Conservation (phyloP, 1,140 invertebrate genomes). For the Phortica variegata region DNA sequence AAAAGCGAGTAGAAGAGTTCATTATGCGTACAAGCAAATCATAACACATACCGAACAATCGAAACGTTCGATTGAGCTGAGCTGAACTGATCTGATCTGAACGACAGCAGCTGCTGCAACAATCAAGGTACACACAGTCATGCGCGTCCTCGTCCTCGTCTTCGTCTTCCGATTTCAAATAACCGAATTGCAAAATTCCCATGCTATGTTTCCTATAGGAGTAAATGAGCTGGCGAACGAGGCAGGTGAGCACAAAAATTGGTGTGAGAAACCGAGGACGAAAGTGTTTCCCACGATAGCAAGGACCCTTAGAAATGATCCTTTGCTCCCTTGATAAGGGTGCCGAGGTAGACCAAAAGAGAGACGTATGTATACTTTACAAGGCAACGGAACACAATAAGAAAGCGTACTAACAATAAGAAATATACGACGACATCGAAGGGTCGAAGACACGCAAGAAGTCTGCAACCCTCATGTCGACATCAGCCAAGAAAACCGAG, state of each 20-base stretch:
- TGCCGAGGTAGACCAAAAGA: slow-evolving; percentile 16
- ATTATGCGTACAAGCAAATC: slow-evolving; percentile 51
- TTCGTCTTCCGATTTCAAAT: slow-evolving; percentile 1
- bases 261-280: slow-evolving; percentile 54
- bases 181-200: slow-evolving; percentile 37
- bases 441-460: slow-evolving; percentile 23
- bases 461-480: slow-evolving; percentile 46
- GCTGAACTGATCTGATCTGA: too few relatives aligned
- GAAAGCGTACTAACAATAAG: slow-evolving; percentile 46
- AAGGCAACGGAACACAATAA: slow-evolving; percentile 26
- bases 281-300: slow-evolving; percentile 55
- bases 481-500: slow-evolving; percentile 36
- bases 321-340: slow-evolving; percentile 38
- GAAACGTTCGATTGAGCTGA: too few relatives aligned
- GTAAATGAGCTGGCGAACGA: slow-evolving; percentile 21
- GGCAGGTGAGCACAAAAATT: slow-evolving; percentile 55
- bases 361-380: too few relatives aligned
- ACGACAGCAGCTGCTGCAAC: slow-evolving; percentile 37
- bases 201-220: slow-evolving; percentile 10
- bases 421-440: slow-evolving; percentile 36
- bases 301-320: slow-evolving; percentile 25
- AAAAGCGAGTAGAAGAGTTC: slow-evolving; percentile 25
- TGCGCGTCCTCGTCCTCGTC: too few relatives aligned
- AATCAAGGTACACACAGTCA: slow-evolving; percentile 28
- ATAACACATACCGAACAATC: slow-evolving; percentile 47